phyloP scores from a whole-genome alignment of 2,888 invertebrate genomes.

The Homarus gammarus region DNA sequence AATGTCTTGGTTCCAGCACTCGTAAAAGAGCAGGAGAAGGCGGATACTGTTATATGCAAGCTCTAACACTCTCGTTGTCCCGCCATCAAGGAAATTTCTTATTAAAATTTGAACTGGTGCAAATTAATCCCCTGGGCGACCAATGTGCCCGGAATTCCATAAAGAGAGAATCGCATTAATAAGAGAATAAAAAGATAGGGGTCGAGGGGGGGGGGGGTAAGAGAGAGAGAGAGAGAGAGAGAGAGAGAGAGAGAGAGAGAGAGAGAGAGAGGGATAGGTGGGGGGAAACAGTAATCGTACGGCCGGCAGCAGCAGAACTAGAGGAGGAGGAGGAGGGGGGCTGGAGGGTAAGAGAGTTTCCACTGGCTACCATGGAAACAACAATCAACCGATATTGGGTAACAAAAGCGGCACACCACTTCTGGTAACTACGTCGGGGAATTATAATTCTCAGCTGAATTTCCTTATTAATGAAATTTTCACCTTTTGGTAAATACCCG shows the following conservation, averaged over 20 bases:
- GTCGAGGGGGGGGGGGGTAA: background rate
- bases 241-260: background rate
- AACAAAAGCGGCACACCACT: slow-evolving; percentile 5
- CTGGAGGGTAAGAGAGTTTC: background rate
- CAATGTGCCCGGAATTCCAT: slow-evolving; percentile 44
- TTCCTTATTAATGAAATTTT: slow-evolving; percentile 52
- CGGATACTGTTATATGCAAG: slow-evolving; percentile 42
- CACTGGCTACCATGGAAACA: slow-evolving; percentile 32
- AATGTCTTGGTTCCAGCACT: slow-evolving; percentile 45
- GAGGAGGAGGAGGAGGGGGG: too few species aligned
- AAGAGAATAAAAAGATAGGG: background rate
- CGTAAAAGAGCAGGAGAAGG: slow-evolving; percentile 47
- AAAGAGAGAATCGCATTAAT: slow-evolving; percentile 20
- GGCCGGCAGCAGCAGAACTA: background rate
- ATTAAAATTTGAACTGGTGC: slow-evolving; percentile 60
- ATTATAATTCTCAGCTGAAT: slow-evolving; percentile 33
- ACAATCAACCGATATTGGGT: slow-evolving; percentile 39
- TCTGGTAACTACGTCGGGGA: slow-evolving; percentile 17
- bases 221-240: background rate
- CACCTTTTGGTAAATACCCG: slow-evolving; percentile 11
- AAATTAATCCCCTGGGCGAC: slow-evolving; percentile 62
- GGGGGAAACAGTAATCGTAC: background rate
- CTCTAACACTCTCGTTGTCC: slow-evolving; percentile 44
- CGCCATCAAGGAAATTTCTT: slow-evolving; percentile 56
- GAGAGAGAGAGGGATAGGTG: background rate